Base-by-base conservation (phyloP, 2,113 vertebrate species). In the Marmota flaviventris region DNA sequence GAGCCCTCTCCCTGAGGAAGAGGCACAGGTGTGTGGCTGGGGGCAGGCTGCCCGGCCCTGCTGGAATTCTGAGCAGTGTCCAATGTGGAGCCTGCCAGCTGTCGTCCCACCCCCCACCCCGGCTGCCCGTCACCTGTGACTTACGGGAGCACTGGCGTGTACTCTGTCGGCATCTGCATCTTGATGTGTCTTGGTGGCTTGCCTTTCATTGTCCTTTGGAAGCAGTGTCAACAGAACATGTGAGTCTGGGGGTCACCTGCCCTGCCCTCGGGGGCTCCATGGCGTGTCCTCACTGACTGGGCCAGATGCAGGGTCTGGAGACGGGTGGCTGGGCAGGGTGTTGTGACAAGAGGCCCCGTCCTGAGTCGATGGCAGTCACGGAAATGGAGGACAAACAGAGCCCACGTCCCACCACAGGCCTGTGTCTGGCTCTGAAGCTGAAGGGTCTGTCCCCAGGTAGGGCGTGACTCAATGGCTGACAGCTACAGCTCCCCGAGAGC, bases 21-120 rank as follows among this genome's bases (percentile, higher is more conserved):
- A 51, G 58, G 18, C 25, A 73, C 42, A 32, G 39, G 8, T 13
- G 17, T 18, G 42, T 5, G 45, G 37, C 14, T 0, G 0, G 0
- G 34, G 85, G 11, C 37, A n/a, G 39, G 53, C 17, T 42, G 58
- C 20, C 4, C 18, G 75, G 24, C 25, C 20, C 27, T 67, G 1
- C 0, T 16, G 61, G 39, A 65, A 58, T 79, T 81, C 92, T 45
- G 61, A 27, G 58, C 58, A 61, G 58, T 61, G 1, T 45, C 9
- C 32, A 20, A 8, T 18, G 34, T 0, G 7, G 24, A 24, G 37
- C 37, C 48, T 1, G 32, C 5, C 22, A 17, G 18, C n/a, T 1
- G 1, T 32, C 37, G 37, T 37, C 37, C 37, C 32, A 1, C 20
- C 6, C 56, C 24, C 9, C 51, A 1, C 56, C 24, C 25, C 1